Evolutionary conservation across 2,888 invertebrate species (phyloP).

Genomic region (Biston stratarius): DNA sequence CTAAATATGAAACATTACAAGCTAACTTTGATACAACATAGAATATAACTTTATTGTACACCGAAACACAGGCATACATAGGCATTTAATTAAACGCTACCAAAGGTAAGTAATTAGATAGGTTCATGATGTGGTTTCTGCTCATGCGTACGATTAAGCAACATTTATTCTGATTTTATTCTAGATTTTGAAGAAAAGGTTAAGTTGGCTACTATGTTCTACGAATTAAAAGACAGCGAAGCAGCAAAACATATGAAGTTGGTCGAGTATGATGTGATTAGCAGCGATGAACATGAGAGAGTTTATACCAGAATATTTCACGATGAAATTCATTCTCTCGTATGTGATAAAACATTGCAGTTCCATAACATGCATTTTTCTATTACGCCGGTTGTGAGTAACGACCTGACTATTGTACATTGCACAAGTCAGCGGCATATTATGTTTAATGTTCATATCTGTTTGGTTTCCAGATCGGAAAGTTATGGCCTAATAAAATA

Average conservation of each 20-base stretch:
- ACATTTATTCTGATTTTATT: background rate
- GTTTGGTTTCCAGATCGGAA: conserved; percentile 77
- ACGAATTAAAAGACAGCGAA: conserved; percentile 71
- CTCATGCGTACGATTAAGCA: too few relatives aligned
- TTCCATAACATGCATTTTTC: conserved; percentile 78
- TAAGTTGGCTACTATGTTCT: conserved; percentile 70
- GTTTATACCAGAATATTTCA: conserved; percentile 78
- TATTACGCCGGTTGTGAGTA: conserved; percentile 84
- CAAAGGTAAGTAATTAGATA: too few relatives aligned
- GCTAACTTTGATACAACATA: too few relatives aligned
- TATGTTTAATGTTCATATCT: background rate
- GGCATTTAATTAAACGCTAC: too few relatives aligned
- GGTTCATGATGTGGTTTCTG: too few relatives aligned
- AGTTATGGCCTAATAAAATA: conserved; percentile 85
- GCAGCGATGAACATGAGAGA: conserved; percentile 74
- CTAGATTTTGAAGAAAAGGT: conserved; percentile 80
- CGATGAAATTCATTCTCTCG: conserved; percentile 76
- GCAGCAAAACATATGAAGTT: conserved; percentile 68
- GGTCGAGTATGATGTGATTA: conserved; percentile 73
- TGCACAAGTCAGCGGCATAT: background rate
- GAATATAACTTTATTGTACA: too few relatives aligned
- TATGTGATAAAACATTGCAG: conserved; percentile 71
- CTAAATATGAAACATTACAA: background rate
- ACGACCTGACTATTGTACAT: background rate
- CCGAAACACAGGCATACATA: too few relatives aligned